These are phyloP conservation scores for Cheilosia grossa DNA, from an alignment of 2,888 invertebrate genomes.

Conservation along the genomic window DNA sequence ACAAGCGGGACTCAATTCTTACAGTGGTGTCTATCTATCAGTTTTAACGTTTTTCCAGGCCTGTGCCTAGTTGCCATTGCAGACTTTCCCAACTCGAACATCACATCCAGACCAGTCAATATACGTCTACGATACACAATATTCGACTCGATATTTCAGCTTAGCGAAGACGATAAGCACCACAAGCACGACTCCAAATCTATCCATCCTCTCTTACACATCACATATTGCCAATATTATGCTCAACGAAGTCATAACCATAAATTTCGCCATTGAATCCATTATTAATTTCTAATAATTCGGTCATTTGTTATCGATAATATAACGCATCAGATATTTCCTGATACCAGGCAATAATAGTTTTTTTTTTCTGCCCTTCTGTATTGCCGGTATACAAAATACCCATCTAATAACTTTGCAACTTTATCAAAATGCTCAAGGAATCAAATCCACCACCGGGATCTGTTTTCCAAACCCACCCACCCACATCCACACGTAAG, in stretches of 20 bases:
- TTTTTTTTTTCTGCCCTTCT: neutral
- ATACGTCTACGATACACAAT: no score
- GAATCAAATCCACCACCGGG: conserved; percentile 48
- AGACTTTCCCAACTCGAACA: neutral
- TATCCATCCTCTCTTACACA: neutral
- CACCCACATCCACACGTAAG: neutral
- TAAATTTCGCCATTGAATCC: conserved; percentile 65
- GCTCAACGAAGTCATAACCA: conserved; percentile 53
- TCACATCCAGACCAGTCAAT: neutral
- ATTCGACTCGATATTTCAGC: no score
- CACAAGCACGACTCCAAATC: neutral
- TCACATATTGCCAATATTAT: conserved; percentile 19
- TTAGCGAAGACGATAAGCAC: no score
- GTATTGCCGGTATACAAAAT: conserved; percentile 12
- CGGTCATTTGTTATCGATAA: conserved; percentile 73
- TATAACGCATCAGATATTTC: conserved; percentile 64
- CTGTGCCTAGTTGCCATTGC: no score
- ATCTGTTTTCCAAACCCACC: conserved; percentile 1
- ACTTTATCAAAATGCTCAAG: conserved; percentile 60
- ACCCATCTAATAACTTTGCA: conserved; percentile 64
- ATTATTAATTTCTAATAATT: conserved; percentile 75
- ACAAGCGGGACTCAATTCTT: no score
- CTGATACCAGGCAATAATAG: conserved; percentile 65
- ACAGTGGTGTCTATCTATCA: no score
- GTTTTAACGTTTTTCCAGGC: no score